Base-by-base conservation (phyloP, 2,797 vertebrate species). In the Iguana delicatissima region DNA sequence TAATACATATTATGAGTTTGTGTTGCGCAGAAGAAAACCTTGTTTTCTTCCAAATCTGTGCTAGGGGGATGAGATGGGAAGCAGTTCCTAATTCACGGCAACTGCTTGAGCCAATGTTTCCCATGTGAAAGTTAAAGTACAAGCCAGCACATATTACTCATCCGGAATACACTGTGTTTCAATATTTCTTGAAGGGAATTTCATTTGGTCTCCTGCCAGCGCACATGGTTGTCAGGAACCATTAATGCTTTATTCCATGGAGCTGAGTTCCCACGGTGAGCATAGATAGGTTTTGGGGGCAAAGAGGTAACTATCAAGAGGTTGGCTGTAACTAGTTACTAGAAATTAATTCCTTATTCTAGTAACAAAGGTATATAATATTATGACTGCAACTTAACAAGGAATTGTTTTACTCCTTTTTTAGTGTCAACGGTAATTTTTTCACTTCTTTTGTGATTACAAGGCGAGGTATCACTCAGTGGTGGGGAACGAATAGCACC, bases 21-120 rank as follows among this genome's bases (percentile, higher is more conserved):
- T 29, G 29, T n/a, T 84, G 64, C 90, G 80, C 90, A 88, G 59
- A 85, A n/a, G 35, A 50, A 90, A 73, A 57, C 13, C 73, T 80
- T 84, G 26, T 79, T 91, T 87, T 87, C 67, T 62, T 87, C 69
- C 67, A 26, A 57, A 69, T 87, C 1, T 50, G 18, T 57, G 18
- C 16, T 12, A 52, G 26, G 12, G 50, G 46, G 29, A 50, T 57
- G 52, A 12, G 62, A 77, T 57, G 38, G 16, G 73, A 69, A 88
- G 24, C 26, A 16, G 42, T 87, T 84, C 55, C 80, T 69, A 69
- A 77, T 57, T 57, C 64, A 26, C 20, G 52, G 29, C 62, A 84
- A 46, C 5, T 29, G 29, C 73, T 69, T 69, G 26, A 84, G 38
- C 6, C 77, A 83, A 77, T 67, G 2, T 16, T 83, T 85, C 77